These are phyloP conservation scores for Trinorchestia longiramus DNA, from an alignment of 1,140 invertebrate genomes.

Conservation along the genomic window DNA sequence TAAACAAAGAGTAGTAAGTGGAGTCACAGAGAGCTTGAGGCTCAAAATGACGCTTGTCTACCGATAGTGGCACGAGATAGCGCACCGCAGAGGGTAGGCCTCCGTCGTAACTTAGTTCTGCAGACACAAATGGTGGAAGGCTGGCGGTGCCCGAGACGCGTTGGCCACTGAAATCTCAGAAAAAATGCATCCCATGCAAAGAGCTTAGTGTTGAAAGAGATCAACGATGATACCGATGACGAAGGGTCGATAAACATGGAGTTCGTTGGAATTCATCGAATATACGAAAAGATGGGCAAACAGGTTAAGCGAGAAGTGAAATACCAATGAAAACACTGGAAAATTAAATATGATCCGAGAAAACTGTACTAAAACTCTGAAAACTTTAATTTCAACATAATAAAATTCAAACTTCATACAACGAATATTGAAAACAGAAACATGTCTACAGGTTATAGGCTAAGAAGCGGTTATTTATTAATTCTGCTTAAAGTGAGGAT, in stretches of 20 bases:
- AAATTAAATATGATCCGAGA: neutral
- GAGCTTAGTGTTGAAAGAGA: neutral
- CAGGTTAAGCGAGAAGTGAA: neutral
- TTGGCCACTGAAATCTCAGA: neutral
- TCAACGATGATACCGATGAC: neutral
- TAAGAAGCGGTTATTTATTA: neutral
- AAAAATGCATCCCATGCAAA: neutral
- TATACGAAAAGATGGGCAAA: neutral
- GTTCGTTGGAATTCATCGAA: neutral
- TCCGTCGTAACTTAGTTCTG: neutral
- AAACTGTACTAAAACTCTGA: neutral
- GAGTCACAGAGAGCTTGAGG: slow-evolving; percentile 39
- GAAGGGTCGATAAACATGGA: neutral
- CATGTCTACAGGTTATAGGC: neutral
- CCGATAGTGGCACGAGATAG: slow-evolving; percentile 23
- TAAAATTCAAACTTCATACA: neutral
- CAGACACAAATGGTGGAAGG: slow-evolving; percentile 26
- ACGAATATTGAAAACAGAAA: neutral
- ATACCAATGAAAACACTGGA: neutral
- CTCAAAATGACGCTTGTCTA: slow-evolving; percentile 53
- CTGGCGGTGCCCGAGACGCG: neutral
- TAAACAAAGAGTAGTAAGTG: slow-evolving; percentile 53
- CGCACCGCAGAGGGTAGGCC: slow-evolving; percentile 27
- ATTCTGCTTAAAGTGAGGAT: neutral
- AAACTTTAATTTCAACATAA: neutral